Evolutionary conservation across 2,113 vertebrate genomes (phyloP).

Genomic region (Picathartes gymnocephalus): DNA sequence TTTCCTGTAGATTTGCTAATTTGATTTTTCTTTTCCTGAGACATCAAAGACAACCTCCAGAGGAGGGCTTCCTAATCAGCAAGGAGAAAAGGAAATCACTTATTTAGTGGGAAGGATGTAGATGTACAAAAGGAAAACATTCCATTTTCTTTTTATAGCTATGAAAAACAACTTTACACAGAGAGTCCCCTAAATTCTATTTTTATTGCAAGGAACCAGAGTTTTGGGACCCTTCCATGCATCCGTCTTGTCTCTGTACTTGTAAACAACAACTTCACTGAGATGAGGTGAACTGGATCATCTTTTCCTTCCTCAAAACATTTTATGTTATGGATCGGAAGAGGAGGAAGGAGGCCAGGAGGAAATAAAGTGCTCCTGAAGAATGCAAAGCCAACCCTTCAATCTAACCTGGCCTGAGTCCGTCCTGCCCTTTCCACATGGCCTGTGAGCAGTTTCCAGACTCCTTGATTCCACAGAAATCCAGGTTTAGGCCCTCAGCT

Average conservation of each 20-base stretch:
- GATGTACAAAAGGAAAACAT: neutral
- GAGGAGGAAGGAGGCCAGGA: neutral
- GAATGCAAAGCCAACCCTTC: neutral
- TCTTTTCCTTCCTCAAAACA: neutral
- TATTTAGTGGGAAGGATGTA: constrained; percentile 24
- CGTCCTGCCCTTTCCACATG: rapidly evolving
- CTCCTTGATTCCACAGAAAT: neutral
- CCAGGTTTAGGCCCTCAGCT: neutral
- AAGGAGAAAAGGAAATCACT: constrained; percentile 32
- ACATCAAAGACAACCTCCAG: constrained; percentile 37
- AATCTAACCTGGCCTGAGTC: neutral
- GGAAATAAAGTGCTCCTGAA: neutral
- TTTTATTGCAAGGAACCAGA: neutral
- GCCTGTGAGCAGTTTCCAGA: neutral
- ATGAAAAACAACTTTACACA: neutral
- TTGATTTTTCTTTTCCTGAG: neutral
- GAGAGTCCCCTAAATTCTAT: neutral
- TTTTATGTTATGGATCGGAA: neutral
- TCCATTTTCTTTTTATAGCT: constrained; percentile 37
- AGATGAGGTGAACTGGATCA: neutral
- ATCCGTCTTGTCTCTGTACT: rapidly evolving
- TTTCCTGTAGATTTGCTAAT: constrained; percentile 24
- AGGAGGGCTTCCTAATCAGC: constrained; percentile 35
- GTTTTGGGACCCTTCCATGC: neutral
- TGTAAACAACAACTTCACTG: neutral